Evolutionary conservation across 2,113 vertebrate genomes (phyloP), one percentile per base, ranked within the genome.

Genomic region (Triplophysa tibetana): DNA sequence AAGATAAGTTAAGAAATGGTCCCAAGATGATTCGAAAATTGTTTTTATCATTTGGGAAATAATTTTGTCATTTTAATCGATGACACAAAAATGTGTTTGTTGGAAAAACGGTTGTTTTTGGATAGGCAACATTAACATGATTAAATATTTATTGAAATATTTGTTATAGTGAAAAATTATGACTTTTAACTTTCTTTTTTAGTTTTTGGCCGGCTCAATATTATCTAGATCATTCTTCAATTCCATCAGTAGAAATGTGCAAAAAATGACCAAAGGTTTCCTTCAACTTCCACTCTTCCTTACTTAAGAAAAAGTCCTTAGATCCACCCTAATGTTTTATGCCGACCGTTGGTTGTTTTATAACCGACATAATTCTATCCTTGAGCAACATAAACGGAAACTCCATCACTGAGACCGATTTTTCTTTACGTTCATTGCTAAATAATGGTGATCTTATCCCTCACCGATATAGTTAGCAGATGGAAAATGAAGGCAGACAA

Each of bases 1-100:
- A 24, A 79, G 87, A 89, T 82, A 83, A 89, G 87, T 90, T 88
- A 90, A 91, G 86, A 91, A 89, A 90, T 91, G 77, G 82, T 84
- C 87, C 84, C 89, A 91, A 90, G 88, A 83, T 92, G 87, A 70
- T 52, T 61, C 68, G 38, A 81, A 79, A 81, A 87, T 83, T 85
- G 81, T 88, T 83, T 85, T 88, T 81, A 86, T 88, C 81, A 81
- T 86, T 89, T 88, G 81, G 86, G 85, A 87, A 67, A 77, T 78
- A 11, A 77, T 67, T 8, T 52, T 64, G 41, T 60, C 41, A 67
- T 67, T 77, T 81, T 78, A 48, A 70, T 17, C 81, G 58, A 54
- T 79, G 64, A 87, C 83, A 76, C 41, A 74, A 21, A 21, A 58
- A 81, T 82, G 65, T 85, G 76, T 87, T 86, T 86, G 81, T 85